Evolutionary conservation across 2,888 invertebrate species (phyloP), one percentile per base, ranked within the genome.

Genomic region (Nasonovia ribisnigri): DNA sequence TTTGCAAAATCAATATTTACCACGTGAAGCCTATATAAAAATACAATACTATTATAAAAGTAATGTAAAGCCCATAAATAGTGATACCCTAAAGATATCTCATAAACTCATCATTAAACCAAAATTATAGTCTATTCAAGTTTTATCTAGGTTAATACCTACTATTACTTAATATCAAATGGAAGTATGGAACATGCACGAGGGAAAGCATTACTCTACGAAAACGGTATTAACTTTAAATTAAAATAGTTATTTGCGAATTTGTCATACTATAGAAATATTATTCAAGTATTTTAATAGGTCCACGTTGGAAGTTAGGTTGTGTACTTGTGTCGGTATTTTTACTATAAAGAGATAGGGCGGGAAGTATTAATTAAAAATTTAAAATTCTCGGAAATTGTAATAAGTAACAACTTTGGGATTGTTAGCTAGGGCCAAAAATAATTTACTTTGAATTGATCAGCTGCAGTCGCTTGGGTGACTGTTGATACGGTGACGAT

Each of bases 401-500:
- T 77, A 8, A 36, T 77, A 42, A 0, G 20, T 77, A 77, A 77
- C 77, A 67, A 67, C 86, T 86, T 86, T 86, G 3, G 29, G 5
- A 86, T 86, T 86, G 54, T 42, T 54, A 54, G 5, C 26, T 51
- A 54, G 11, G 51, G 42, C 51, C 26, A 88, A 54, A 54, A 46
- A 86, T 88, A 42, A 88, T 88, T 54, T 42, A 88, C 54, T 88
- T 42, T 88, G 42, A 88, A 54, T 24, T 54, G 42, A 88, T 88
- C 88, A 88, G 26, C 29, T 54, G 54, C 42, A 88, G 88, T 26
- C 11, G 26, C 54, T 54, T 26, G 36, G 51, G 24, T 11, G n/a
- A 88, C 51, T 54, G 51, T 88, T 77, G n/a, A 48, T 88, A 88
- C 10, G 54, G 24, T 42, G 51, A 54, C 51, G 88, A 88, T 51